These are phyloP conservation scores for Thera britannica DNA, from an alignment of 2,888 invertebrate species.

Conservation along the genomic window DNA sequence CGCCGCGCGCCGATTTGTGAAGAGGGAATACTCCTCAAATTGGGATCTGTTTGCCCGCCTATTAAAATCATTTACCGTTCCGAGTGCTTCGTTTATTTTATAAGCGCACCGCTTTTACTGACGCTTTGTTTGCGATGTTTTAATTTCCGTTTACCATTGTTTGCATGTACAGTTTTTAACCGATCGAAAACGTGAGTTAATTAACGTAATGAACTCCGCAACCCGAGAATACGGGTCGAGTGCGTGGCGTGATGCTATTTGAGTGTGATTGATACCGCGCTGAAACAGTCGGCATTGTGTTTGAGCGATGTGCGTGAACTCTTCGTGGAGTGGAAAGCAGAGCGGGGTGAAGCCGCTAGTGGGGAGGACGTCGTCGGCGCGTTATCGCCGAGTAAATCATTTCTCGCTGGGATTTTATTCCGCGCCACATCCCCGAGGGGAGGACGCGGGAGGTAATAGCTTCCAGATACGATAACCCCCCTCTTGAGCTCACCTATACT, in stretches of 20 bases:
- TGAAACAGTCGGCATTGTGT: slow-evolving; percentile 60
- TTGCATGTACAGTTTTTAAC: slow-evolving; percentile 40
- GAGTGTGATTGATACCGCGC: slow-evolving; percentile 53
- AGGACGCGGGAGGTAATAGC: slow-evolving; percentile 66
- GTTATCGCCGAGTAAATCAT: slow-evolving; percentile 74
- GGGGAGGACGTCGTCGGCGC: slow-evolving; percentile 54
- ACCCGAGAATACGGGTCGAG: slow-evolving; percentile 41
- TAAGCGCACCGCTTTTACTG: slow-evolving; percentile 60
- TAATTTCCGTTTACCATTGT: slow-evolving; percentile 50
- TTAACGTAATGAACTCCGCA: slow-evolving; percentile 42
- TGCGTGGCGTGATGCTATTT: slow-evolving; percentile 45
- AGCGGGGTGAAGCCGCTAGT: slow-evolving; percentile 44
- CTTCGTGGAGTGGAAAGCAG: slow-evolving; percentile 50
- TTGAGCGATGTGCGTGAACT: slow-evolving; percentile 65
- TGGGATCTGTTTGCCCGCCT: slow-evolving; percentile 78
- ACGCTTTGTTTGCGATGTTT: slow-evolving; percentile 52
- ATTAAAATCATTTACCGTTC: slow-evolving; percentile 80
- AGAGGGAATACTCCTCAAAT: slow-evolving; percentile 80
- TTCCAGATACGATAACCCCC: slow-evolving; percentile 65
- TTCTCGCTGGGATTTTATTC: slow-evolving; percentile 78
- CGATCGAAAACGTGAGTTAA: slow-evolving; percentile 41
- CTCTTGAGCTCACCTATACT: slow-evolving; percentile 64
- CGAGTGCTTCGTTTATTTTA: slow-evolving; percentile 58
- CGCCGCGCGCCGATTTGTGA: slow-evolving; percentile 81
- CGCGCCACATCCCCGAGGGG: slow-evolving; percentile 61